Evolutionary conservation across 2,113 vertebrate genomes (phyloP).

Genomic region (Scomber colias): DNA sequence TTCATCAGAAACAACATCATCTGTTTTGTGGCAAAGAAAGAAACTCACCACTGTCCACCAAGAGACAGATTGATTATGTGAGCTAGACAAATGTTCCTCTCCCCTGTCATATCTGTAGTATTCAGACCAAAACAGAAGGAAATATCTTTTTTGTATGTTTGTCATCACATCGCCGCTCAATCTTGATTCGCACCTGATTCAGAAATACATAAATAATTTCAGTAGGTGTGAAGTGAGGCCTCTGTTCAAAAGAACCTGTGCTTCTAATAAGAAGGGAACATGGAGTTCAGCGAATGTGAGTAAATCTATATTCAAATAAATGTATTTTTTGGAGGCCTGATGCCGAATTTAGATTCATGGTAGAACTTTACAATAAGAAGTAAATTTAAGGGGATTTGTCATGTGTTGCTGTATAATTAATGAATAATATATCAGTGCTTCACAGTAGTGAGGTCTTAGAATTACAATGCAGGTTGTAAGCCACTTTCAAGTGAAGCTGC

Average conservation of each 20-base stretch:
- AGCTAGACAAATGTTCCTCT: slow-evolving; percentile 3
- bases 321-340: background rate
- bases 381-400: background rate
- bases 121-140: background rate
- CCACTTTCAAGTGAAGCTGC: background rate
- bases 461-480: too few relatives aligned
- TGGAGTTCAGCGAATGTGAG: background rate
- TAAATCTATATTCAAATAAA: background rate
- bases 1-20: background rate
- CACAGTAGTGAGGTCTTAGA: too few relatives aligned
- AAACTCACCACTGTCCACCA: background rate
- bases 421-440: background rate
- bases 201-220: slow-evolving; percentile 31
- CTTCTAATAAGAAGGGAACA: background rate
- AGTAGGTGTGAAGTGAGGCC: slow-evolving; percentile 13
- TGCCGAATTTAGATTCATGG: background rate
- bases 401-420: background rate
- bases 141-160: slow-evolving; percentile 14
- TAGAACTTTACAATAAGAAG: slow-evolving; percentile 4
- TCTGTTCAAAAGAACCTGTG: background rate
- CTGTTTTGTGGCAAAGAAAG: background rate
- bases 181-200: slow-evolving; percentile 14
- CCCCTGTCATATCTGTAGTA: slow-evolving; percentile 16
- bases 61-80: slow-evolving; percentile 8
- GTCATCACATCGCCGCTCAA: slow-evolving; percentile 6